Evolutionary conservation across 2,888 invertebrate species (phyloP), one percentile per base, ranked within the genome.

Genomic region (Noctua pronuba): DNA sequence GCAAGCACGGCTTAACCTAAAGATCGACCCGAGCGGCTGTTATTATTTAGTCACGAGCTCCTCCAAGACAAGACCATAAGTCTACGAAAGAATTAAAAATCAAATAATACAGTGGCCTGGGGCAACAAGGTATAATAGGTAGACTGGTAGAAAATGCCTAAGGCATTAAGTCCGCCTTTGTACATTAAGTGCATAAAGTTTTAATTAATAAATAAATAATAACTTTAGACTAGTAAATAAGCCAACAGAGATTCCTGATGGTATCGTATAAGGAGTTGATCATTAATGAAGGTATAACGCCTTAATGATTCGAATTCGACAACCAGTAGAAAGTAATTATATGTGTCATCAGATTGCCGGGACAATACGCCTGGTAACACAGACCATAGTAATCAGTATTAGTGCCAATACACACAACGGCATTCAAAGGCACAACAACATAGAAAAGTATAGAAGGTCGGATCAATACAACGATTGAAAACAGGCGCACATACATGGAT

Each of bases 371-470:
- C 21, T 38, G 31, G 16, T 35, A n/a, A 38, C 80, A 49, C 41
- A 74, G 55, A 41, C 18, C 41, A 76, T 31, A 70, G 46, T 46
- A 84, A 82, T 77, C 73, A 68, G 31, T 79, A 44, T 77, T 65
- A 82, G 75, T 81, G 74, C 65, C 68, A 67, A 62, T 49, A 55
- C 35, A 67, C 41, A 62, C 49, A 62, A 67, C 13, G 21, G 31
- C n/a, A 38, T 6, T 18, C 35, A 67, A 67, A 16, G n/a, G 21
- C 21, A 38, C n/a, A 24, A 60, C 46, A n/a, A 21, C 44, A 10
- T 16, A 44, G 16, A 10, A 44, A 21, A 35, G 21, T 24, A 24
- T 24, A 73, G 49, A 73, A 73, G 71, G 5, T 28, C 4, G 0
- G 5, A 7, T 73, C 11, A 11, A 24, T 2, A 38, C 11, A 52